A percentile compares a stretch with the other conserved stretches of the same genome.
phyloP scores from a whole-genome alignment of 2,113 vertebrate species.

The Nothoprocta perdicaria region DNA sequence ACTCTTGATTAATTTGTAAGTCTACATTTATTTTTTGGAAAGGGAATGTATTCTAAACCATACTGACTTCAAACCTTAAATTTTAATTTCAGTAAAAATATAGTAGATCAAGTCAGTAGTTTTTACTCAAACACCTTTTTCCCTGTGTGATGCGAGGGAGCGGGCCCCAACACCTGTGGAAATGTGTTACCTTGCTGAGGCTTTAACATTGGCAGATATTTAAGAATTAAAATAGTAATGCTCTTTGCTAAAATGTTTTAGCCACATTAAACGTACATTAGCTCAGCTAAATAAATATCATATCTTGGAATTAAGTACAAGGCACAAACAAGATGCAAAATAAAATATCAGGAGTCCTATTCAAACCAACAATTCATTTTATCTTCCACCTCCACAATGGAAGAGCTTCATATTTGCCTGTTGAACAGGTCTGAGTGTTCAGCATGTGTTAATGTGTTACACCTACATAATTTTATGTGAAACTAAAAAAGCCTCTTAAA shows the following conservation, averaged over 20 bases:
- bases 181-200: neutral
- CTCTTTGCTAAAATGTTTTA: neutral
- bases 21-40: constrained; percentile 8
- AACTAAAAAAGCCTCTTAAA: neutral
- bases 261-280: neutral
- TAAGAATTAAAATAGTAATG: neutral
- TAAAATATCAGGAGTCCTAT: neutral
- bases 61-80: neutral
- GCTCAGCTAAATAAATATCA: neutral
- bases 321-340: constrained; percentile 46
- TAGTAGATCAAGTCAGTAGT: neutral
- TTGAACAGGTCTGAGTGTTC: constrained; percentile 41
- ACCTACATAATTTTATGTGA: neutral
- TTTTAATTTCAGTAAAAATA: neutral
- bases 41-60: neutral
- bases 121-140: neutral
- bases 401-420: neutral
- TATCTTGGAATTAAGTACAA: neutral
- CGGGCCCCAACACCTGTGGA: too few species aligned
- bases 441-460: constrained; percentile 7
- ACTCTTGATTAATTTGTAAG: constrained; percentile 25
- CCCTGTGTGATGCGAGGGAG: too few species aligned
- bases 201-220: constrained; percentile 11
- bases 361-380: neutral
- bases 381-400: neutral